Conservation (phyloP, 2,797 vertebrate genomes). For the Pantherophis vulpinus region DNA sequence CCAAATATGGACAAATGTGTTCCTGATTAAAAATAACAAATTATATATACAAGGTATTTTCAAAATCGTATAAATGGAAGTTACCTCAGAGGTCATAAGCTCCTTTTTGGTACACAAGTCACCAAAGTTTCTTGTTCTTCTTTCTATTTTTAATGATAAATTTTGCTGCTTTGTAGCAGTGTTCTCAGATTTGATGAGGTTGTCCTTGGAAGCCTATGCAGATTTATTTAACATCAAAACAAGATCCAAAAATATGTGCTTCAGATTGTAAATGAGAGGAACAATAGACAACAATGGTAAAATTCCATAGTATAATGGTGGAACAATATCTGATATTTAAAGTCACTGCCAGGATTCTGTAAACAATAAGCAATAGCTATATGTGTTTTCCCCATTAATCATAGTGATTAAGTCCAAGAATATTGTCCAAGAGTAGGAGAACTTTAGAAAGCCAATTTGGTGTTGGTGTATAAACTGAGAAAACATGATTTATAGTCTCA, state of each 20-base stretch:
- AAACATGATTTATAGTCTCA: neutral
- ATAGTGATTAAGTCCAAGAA: neutral
- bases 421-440: neutral
- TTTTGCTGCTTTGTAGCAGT: neutral
- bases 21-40: neutral
- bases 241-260: neutral
- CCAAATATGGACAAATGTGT: neutral
- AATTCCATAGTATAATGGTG: neutral
- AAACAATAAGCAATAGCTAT: neutral
- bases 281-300: neutral
- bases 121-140: neutral
- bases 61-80: neutral
- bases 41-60: neutral
- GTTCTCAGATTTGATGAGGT: neutral
- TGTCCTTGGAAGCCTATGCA: neutral
- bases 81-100: neutral
- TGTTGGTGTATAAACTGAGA: neutral
- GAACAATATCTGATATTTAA: neutral
- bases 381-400: neutral
- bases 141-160: neutral
- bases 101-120: neutral
- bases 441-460: neutral
- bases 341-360: neutral
- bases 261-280: neutral
- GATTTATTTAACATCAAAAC: neutral